Conservation (phyloP, 2,797 vertebrate genomes). For the Ceryle rudis region DNA sequence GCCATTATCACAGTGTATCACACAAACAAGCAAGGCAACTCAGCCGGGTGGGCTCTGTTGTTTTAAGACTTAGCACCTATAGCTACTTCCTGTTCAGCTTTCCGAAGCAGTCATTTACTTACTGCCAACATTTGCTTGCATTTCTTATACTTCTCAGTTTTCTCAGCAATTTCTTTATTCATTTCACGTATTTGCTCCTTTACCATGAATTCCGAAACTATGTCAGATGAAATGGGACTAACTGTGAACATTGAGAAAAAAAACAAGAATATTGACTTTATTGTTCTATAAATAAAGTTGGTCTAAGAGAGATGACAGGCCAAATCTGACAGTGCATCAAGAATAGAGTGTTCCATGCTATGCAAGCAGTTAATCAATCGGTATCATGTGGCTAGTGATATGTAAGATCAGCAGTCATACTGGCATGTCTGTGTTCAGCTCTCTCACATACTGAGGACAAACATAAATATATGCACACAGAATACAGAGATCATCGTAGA, state of each 20-base stretch:
- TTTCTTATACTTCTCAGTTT: constrained; percentile 94
- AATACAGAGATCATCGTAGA: neutral
- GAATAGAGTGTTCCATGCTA: neutral
- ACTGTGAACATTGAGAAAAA: constrained; percentile 76
- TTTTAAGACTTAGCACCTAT: neutral
- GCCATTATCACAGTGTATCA: neutral
- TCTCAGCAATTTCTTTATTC: constrained; percentile 91
- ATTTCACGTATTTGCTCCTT: constrained; percentile 92
- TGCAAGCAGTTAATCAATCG: neutral
- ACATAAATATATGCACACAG: neutral
- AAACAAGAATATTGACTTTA: neutral
- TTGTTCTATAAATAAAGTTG: neutral
- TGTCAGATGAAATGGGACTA: constrained; percentile 85
- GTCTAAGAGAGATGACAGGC: neutral
- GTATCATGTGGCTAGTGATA: neutral
- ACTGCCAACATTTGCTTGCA: constrained; percentile 94
- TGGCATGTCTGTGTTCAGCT: neutral
- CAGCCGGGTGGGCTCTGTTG: neutral
- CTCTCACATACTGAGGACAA: neutral
- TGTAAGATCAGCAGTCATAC: accelerated
- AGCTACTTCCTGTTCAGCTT: constrained; percentile 18
- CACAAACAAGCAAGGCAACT: neutral
- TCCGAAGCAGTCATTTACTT: constrained; percentile 70
- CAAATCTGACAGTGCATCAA: neutral
- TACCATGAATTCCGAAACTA: constrained; percentile 87